Base-by-base conservation (phyloP, 2,888 invertebrate species). In the Cephus pygmeus region DNA sequence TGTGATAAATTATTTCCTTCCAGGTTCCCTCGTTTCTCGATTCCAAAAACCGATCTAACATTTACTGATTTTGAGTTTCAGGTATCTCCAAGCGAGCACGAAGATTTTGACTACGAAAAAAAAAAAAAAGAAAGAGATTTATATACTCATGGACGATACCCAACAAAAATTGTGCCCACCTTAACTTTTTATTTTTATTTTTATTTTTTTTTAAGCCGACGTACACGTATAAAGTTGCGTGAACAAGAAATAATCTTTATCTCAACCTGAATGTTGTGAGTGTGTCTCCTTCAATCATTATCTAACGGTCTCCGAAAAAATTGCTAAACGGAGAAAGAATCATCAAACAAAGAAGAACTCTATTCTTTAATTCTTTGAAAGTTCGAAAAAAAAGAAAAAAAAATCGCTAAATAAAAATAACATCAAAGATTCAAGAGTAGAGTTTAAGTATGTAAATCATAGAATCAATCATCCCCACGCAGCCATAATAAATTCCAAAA, bases 41-140 rank as follows among this genome's bases (percentile, higher is more conserved):
- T 56, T 23, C 9, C 23, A 23, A 56, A 56, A 56, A 23, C 56
- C 23, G 23, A 56, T 56, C 56, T 56, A 56, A 56, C 56, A 9
- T 23, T 23, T 6, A 2, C 56, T 23, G 56, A 36, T 69, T 81
- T 82, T 76, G 81, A 82, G 83, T 84, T 84, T 82, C 83, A 84
- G 84, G 68, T 75, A 73, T 76, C 56, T 76, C 56, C 36, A 73
- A 34, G 15, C 3, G 30, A 69, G 34, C 40, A 34, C 11, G 73
- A 75, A 34, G 68, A 75, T 4, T 9, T 40, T 34, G 6, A 68
- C 0, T 4, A 36, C n/a, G 33, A 36, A 36, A 35, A n/a, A 69
- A 56, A n/a, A 69, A 56, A 30, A 35, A 40, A n/a, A 34, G 34
- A 34, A 1, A 30, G 3, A 40, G 0, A 56, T 56, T 56, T 56